Evolutionary conservation across 92 coral and sea anemone species (phyloP), one percentile per base, ranked within the genome.

Genomic region (Nematostella vectensis): DNA sequence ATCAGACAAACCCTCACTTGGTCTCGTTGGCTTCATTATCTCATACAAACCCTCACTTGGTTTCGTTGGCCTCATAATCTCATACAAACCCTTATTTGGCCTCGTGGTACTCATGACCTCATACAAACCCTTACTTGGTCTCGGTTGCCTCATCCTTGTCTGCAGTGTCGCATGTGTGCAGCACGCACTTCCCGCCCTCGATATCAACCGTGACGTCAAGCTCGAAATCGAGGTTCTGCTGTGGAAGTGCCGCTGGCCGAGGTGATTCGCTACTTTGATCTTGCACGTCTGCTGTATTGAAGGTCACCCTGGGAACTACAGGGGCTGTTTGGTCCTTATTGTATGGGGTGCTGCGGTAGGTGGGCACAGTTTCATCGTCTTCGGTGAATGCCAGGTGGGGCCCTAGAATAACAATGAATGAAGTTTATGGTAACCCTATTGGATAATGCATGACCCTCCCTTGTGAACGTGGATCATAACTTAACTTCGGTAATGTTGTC

Each of bases 181-280:
- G 75, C 47, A 91, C 89, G 22, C 98, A 91, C 58, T 86, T 81
- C 0, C 98, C 98, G 55, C 98, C 85, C 53, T 86, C 95, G 26
- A 91, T 91, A 56, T 86, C 80, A 27, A 91, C 98, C 4, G 78
- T 79, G 25, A 91, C 96, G 50, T 91, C 96, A 44, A 91, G 65
- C 71, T 91, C 93, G 47, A 91, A 91, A 58, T 91, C 98, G 50
- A 91, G 79, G 70, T 82, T 83, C 54, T 78, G 96, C 31, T 86
- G 88, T 0, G 47, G 48, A 38, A 75, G 76, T 3, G 56, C 29
- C 27, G 65, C 33, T 3, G 87, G 65, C 61, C 76, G 78, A 52
- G 77, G 89, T 38, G 78, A 68, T 9, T 69, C 6, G 19, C 50
- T 27, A 29, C 71, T 60, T 25, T 70, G 64, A 40, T 79, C 87